Percentiles rank a stretch among this genome's conserved stretches.
phyloP scores from a whole-genome alignment of 2,888 invertebrate genomes.

The Pediacus dermestoides region DNA sequence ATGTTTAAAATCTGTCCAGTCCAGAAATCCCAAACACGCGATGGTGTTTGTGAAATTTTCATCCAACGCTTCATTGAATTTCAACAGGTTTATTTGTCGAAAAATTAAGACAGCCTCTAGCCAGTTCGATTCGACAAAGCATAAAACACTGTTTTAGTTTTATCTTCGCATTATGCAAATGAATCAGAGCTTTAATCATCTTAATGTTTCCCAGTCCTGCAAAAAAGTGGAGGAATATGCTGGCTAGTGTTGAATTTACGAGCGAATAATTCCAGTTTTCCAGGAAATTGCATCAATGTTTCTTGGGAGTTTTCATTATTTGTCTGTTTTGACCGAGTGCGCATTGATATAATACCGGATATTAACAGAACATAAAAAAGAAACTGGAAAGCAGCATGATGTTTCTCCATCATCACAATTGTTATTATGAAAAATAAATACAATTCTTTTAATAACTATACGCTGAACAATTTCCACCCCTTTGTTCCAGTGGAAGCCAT shows the following conservation, averaged over 20 bases:
- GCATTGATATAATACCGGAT: slow-evolving; percentile 33
- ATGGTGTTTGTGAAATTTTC: slow-evolving; percentile 33
- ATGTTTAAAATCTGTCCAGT: slow-evolving; percentile 31
- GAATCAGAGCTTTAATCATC: slow-evolving; percentile 39
- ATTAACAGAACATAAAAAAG: slow-evolving; percentile 38
- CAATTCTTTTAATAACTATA: too few relatives aligned
- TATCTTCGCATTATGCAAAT: slow-evolving; percentile 37
- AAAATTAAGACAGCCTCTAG: neutral
- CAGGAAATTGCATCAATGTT: slow-evolving; percentile 47
- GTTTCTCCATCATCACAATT: too few relatives aligned
- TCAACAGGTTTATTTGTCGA: slow-evolving; percentile 26
- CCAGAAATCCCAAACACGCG: slow-evolving; percentile 29
- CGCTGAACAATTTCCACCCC: too few relatives aligned
- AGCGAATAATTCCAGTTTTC: slow-evolving; percentile 46
- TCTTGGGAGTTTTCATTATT: too few relatives aligned
- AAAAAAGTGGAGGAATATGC: slow-evolving; percentile 32
- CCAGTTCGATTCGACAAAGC: neutral
- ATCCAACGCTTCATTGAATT: slow-evolving; percentile 29
- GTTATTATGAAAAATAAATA: too few relatives aligned
- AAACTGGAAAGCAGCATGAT: too few relatives aligned
- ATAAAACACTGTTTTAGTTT: slow-evolving; percentile 6
- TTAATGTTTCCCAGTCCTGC: slow-evolving; percentile 37
- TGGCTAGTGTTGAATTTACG: slow-evolving; percentile 43
- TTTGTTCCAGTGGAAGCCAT: too few relatives aligned
- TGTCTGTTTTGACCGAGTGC: too few relatives aligned